Evolutionary conservation across 2,888 invertebrate genomes (phyloP).

Genomic region (Entomobrya multifasciata): DNA sequence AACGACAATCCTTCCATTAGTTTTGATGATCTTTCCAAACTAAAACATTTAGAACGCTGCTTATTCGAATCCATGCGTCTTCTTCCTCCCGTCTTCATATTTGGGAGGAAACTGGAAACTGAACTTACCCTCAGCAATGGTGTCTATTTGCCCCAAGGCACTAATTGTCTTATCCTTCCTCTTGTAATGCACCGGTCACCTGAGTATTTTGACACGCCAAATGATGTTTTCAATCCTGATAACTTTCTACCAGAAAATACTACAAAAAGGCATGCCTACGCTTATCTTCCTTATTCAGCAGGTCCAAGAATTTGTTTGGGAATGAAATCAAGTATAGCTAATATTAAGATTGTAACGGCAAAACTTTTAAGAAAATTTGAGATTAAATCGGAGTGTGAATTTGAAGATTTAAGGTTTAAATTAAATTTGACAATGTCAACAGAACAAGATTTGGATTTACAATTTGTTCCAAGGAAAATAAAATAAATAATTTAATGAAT

Average conservation of each 20-base stretch:
- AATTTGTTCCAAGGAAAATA: not conserved
- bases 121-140: not conserved
- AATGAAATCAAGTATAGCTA: not conserved
- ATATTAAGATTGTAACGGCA: not conserved
- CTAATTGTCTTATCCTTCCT: not conserved
- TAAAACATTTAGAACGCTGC: slow-evolving; percentile 48
- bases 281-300: slow-evolving; percentile 18
- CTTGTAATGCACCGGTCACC: slow-evolving; percentile 2
- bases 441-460: not conserved
- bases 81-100: not conserved
- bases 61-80: slow-evolving; percentile 4
- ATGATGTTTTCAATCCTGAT: slow-evolving; percentile 26
- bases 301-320: slow-evolving; percentile 19
- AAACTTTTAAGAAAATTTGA: slow-evolving; percentile 8
- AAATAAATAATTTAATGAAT: no score
- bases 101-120: not conserved
- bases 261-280: not conserved
- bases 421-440: not conserved
- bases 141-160: not conserved
- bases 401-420: not conserved
- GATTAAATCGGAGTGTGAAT: not conserved
- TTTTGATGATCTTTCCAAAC: not conserved
- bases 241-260: slow-evolving; percentile 22
- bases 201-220: slow-evolving; percentile 5
- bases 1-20: not conserved